A percentile compares a stretch with the other conserved stretches of the same genome.
Evolutionary conservation across 2,113 vertebrate species (phyloP).

Genomic region (Ascaphus truei): DNA sequence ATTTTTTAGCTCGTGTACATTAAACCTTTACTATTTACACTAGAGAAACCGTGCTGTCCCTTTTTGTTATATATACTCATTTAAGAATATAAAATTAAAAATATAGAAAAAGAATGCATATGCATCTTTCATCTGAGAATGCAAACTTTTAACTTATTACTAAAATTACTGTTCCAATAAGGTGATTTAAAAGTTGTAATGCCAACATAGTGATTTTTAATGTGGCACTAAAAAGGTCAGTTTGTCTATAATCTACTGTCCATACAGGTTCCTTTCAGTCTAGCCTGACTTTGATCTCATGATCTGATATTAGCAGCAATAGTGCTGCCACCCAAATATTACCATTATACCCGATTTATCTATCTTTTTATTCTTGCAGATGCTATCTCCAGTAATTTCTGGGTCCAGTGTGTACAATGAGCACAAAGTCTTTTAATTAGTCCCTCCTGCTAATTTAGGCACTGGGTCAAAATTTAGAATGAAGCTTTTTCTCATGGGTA

Average conservation of each 20-base stretch:
- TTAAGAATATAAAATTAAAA: background rate
- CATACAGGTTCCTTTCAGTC: background rate
- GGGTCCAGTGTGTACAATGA: constrained; percentile 25
- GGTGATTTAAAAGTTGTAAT: constrained; percentile 7
- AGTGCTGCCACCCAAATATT: constrained; percentile 12
- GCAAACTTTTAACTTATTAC: background rate
- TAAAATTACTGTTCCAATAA: background rate
- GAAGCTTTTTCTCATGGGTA: constrained; percentile 24
- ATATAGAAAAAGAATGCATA: too few relatives aligned
- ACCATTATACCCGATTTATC: constrained; percentile 24
- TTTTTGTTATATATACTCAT: too few relatives aligned
- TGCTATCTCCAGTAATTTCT: constrained; percentile 28
- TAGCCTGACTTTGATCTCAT: constrained; percentile 2
- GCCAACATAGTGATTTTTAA: constrained; percentile 19
- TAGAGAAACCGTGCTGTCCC: too few relatives aligned
- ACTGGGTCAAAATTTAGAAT: constrained; percentile 37
- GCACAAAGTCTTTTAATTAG: constrained; percentile 37
- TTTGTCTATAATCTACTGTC: too few relatives aligned
- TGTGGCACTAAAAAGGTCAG: constrained; percentile 9
- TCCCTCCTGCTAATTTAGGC: constrained; percentile 38
- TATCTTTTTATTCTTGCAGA: constrained; percentile 28
- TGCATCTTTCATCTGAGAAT: too few relatives aligned
- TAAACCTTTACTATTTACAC: too few relatives aligned
- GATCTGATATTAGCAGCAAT: constrained; percentile 9
- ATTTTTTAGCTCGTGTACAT: too few relatives aligned